These are phyloP conservation scores for Lontra canadensis DNA, from an alignment of 2,113 vertebrate genomes.

Conservation along the genomic window DNA sequence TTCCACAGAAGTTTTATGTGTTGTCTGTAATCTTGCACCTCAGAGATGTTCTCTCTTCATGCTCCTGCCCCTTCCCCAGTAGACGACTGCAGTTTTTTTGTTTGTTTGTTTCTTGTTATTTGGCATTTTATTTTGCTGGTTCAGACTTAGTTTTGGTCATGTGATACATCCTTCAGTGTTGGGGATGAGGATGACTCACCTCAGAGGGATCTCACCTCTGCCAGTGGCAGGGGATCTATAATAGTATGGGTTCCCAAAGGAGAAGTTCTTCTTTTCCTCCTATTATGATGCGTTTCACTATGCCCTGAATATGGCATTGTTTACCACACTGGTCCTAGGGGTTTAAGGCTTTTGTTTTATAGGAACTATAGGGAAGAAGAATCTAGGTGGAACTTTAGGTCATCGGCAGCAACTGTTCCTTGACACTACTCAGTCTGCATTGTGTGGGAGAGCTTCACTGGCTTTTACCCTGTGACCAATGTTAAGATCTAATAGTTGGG, in stretches of 20 bases:
- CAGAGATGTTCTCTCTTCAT: neutral
- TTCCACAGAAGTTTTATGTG: neutral
- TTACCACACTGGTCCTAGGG: neutral
- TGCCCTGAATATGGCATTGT: neutral
- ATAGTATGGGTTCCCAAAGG: neutral
- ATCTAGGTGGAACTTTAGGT: rapidly evolving
- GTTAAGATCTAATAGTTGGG: neutral
- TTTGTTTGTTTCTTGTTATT: neutral
- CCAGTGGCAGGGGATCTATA: neutral
- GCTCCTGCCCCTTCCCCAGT: neutral
- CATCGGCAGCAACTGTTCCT: neutral
- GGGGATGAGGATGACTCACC: neutral
- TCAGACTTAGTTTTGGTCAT: neutral
- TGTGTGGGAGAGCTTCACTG: neutral
- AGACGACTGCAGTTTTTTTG: neutral
- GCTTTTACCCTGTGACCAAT: neutral
- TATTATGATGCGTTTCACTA: neutral
- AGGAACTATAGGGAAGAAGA: neutral
- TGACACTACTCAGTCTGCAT: neutral
- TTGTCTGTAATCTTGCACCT: neutral
- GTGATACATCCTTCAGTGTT: neutral
- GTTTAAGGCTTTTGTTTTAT: neutral
- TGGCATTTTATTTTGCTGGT: neutral
- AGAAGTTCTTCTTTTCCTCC: neutral
- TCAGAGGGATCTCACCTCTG: neutral